Evolutionary conservation across 1,140 invertebrate species (phyloP).

Genomic region (Rhagoletis pomonella): DNA sequence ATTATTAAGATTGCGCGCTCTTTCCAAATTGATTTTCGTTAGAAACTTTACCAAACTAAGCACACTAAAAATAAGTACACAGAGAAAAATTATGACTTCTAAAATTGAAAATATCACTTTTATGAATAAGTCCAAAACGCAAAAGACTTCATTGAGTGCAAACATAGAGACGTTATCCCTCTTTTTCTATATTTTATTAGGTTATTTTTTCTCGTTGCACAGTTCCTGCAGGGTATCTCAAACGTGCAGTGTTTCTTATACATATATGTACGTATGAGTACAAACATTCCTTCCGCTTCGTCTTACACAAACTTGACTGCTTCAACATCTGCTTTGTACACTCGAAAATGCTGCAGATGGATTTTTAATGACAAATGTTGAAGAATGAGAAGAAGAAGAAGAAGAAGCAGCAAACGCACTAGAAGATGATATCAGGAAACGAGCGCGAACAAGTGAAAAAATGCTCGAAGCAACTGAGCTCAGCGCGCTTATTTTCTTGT

Average conservation of each 20-base stretch:
- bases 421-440: not conserved
- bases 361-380: conserved; percentile 48
- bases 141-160: too few relatives aligned
- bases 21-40: too few relatives aligned
- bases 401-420: not conserved
- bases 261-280: not conserved
- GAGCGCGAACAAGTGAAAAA: not conserved
- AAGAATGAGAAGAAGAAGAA: not conserved
- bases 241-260: not conserved
- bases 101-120: too few relatives aligned
- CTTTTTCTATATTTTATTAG: too few relatives aligned
- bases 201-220: too few relatives aligned
- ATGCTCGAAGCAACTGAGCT: conserved; percentile 22
- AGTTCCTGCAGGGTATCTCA: not conserved
- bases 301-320: not conserved
- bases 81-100: too few relatives aligned
- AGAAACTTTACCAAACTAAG: too few relatives aligned
- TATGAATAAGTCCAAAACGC: too few relatives aligned
- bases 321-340: conserved; percentile 18
- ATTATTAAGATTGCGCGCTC: too few relatives aligned
- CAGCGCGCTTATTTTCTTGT: conserved; percentile 50
- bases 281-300: not conserved
- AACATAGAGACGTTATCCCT: too few relatives aligned
- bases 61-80: too few relatives aligned
- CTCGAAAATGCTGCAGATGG: conserved; percentile 38